Base-by-base conservation (phyloP, 2,797 vertebrate genomes). In the Hapalemur alaotrensis region DNA sequence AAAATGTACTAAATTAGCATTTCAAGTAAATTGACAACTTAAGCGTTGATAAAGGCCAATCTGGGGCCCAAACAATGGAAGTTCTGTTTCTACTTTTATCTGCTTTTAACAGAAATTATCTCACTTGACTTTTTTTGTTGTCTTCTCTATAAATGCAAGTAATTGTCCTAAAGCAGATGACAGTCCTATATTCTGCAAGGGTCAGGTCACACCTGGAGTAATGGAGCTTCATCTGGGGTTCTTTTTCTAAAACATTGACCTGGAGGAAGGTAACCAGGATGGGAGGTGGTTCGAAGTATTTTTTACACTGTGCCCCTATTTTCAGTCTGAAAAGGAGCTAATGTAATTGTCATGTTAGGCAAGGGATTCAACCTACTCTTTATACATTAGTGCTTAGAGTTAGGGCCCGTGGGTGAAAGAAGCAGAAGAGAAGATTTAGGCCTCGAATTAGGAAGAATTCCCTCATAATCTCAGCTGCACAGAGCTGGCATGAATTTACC, bases 11-110 rank as follows among this genome's bases (percentile, higher is more conserved):
- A 95, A 98, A 98, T 98, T 98, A 98, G 93, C 97, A 97, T 98
- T 97, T 97, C 98, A 98, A 98, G 96, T 97, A 97, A 97, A 97
- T 97, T 98, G 98, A 98, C 98, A 98, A 96, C 96, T 95, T 96
- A 97, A 95, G 73, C 78, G 67, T 82, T 96, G 95, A 96, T 84
- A 95, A 97, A 97, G 98, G 96, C 97, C 96, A 97, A 96, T 96
- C 95, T 96, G 94, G 97, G 95, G 81, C 95, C 97, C 97, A 96
- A 96, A 98, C 97, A 96, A 97, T 98, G 95, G 95, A 91, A 95
- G 93, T 97, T 97, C 97, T 98, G 96, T 98, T 96, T 97, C 96
- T 93, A 80, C 95, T 97, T 93, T 96, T 83, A 87, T 93, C 96
- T 96, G 92, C 98, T 97, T 95, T 97, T 97, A 90, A 92, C 94